Conservation (phyloP, 2,113 vertebrate genomes). For the Syngnathus scovelli region DNA sequence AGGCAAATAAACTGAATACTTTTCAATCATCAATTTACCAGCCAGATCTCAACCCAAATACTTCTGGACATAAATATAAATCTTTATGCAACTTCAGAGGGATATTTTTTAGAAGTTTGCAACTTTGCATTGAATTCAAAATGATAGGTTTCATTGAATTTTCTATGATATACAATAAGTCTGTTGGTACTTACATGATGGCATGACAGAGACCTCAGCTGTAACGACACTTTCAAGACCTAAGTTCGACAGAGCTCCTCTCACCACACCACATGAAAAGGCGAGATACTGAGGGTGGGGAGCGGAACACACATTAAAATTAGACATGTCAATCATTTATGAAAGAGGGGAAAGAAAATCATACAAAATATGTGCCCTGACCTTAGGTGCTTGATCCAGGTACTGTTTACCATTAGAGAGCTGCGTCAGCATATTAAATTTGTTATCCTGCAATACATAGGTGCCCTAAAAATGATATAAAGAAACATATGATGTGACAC, state of each 20-base stretch:
- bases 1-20: no score
- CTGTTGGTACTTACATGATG: constrained; percentile 74
- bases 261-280: constrained; percentile 80
- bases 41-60: no score
- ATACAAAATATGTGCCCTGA: constrained; percentile 24
- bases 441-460: constrained; percentile 82
- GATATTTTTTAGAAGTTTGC: background rate
- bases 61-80: no score
- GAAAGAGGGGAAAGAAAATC: background rate
- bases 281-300: constrained; percentile 72
- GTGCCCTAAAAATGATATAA: constrained; percentile 68
- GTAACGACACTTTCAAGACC: constrained; percentile 79
- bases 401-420: constrained; percentile 79
- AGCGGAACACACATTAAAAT: background rate
- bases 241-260: constrained; percentile 77
- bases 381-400: constrained; percentile 81
- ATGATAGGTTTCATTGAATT: background rate
- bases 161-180: background rate
- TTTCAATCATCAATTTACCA: no score
- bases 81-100: background rate
- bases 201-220: constrained; percentile 77
- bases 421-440: constrained; percentile 71
- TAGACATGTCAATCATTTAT: background rate
- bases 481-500: background rate
- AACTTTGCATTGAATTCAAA: background rate